A percentile compares a stretch with the other conserved stretches of the same genome.
These are phyloP conservation scores for Sminthopsis crassicaudata DNA, from an alignment of 2,113 vertebrate genomes.

Conservation along the genomic window DNA sequence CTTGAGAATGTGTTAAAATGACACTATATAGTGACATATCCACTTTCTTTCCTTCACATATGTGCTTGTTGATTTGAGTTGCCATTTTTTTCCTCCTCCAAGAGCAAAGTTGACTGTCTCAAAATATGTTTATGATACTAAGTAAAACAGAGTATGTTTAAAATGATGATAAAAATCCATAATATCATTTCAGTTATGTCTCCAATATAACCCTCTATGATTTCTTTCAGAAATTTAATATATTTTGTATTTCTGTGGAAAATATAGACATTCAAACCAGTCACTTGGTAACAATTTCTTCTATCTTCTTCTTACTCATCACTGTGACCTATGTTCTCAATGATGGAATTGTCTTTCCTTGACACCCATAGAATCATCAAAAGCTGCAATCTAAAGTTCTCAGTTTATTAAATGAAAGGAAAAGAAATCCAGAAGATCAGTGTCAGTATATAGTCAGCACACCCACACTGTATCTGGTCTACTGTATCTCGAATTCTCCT, in stretches of 20 bases:
- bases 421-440: slow-evolving; percentile 23
- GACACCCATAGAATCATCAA: background rate
- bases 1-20: background rate
- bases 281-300: slow-evolving; percentile 27
- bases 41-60: background rate
- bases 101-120: background rate
- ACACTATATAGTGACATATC: background rate
- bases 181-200: slow-evolving; percentile 1
- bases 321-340: slow-evolving; percentile 24
- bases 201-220: background rate
- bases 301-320: slow-evolving; percentile 27
- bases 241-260: slow-evolving; percentile 20
- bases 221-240: slow-evolving; percentile 19
- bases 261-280: slow-evolving; percentile 39
- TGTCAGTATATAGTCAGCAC: background rate
- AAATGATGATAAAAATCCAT: slow-evolving; percentile 12
- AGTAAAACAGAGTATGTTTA: slow-evolving; percentile 30
- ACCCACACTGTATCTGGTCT: slow-evolving; percentile 31
- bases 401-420: slow-evolving; percentile 33
- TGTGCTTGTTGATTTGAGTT: slow-evolving; percentile 10
- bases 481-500: background rate
- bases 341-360: slow-evolving; percentile 42
- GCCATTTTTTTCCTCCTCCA: background rate
- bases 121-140: slow-evolving; percentile 26
- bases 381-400: slow-evolving; percentile 31